Conservation (phyloP, 2,888 invertebrate genomes). For the Aleiodes leptofemur region DNA sequence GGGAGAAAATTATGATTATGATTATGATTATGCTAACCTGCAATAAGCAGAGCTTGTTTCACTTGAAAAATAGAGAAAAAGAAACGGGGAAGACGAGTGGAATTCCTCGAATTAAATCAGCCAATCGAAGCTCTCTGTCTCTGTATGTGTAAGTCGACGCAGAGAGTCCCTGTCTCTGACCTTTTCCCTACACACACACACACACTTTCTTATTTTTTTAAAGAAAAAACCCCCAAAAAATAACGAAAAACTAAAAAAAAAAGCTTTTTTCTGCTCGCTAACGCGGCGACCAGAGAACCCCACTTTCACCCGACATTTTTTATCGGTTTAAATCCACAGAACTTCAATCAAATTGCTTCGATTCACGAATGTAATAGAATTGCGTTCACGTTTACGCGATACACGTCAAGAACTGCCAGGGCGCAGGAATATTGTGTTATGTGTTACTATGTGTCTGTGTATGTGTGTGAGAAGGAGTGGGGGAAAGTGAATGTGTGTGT, state of each 20-base stretch:
- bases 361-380: neutral
- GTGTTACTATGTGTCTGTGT: too few relatives aligned
- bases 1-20: too few relatives aligned
- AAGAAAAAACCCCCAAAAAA: too few relatives aligned
- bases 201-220: neutral
- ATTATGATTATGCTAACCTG: neutral
- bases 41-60: too few relatives aligned
- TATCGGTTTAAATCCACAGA: constrained; percentile 1
- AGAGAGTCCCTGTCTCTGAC: neutral
- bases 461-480: constrained; percentile 10
- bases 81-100: too few relatives aligned
- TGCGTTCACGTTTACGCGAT: constrained; percentile 32
- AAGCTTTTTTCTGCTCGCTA: neutral
- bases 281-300: constrained; percentile 57
- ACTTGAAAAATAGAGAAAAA: too few relatives aligned
- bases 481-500: constrained; percentile 13
- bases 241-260: too few relatives aligned
- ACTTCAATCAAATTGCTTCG: neutral
- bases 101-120: neutral
- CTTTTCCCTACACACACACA: constrained; percentile 8
- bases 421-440: constrained; percentile 30
- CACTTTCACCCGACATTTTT: constrained; percentile 62
- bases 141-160: neutral
- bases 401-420: constrained; percentile 41
- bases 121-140: neutral